Evolutionary conservation across 1,140 invertebrate genomes (phyloP).

Genomic region (Berghia stephanieae): DNA sequence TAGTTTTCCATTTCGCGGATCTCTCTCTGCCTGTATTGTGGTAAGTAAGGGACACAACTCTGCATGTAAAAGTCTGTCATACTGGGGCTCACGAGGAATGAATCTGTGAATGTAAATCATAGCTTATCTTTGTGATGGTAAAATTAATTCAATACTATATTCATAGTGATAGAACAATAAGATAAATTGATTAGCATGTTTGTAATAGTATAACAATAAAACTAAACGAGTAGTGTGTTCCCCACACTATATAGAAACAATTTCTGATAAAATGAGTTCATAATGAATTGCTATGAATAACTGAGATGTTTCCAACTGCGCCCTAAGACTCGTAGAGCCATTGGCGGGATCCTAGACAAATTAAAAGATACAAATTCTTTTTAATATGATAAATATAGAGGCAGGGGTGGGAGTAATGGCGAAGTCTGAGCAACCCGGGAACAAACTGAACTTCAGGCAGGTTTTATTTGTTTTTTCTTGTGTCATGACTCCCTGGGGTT

Average conservation of each 20-base stretch:
- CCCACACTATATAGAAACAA: not conserved
- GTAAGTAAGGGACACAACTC: slow-evolving; percentile 60
- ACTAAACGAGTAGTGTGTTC: not conserved
- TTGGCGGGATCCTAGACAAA: no score
- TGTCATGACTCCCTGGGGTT: no score
- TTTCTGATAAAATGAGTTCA: not conserved
- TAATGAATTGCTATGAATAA: no score
- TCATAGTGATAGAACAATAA: no score
- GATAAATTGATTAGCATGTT: not conserved
- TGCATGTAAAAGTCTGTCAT: slow-evolving; percentile 68
- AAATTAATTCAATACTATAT: not conserved
- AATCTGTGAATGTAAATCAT: slow-evolving; percentile 67
- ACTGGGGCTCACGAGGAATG: slow-evolving; percentile 69
- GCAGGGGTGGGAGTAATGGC: no score
- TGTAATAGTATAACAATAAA: not conserved
- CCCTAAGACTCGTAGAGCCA: no score
- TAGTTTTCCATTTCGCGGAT: slow-evolving; percentile 78
- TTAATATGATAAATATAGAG: no score
- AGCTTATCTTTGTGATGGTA: not conserved
- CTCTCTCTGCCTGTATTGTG: slow-evolving; percentile 72
- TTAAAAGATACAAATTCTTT: no score
- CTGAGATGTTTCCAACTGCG: no score
- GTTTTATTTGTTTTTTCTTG: no score
- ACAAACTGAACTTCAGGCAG: no score
- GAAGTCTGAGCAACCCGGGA: no score